A percentile compares a stretch with the other conserved stretches of the same genome.
Evolutionary conservation across 2,797 vertebrate species (phyloP).

Genomic region (Kryptopterus vitreolus): DNA sequence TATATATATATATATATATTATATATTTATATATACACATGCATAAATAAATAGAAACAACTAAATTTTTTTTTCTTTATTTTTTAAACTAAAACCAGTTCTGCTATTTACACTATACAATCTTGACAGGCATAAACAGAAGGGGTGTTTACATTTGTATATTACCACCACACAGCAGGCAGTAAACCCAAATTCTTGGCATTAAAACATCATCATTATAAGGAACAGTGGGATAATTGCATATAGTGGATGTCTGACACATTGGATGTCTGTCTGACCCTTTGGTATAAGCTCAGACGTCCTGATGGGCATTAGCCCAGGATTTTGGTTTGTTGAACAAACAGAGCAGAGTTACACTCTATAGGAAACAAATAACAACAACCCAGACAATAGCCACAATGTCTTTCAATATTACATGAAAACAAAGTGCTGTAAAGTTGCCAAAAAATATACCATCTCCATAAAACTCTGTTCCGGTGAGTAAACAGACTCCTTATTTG

Average conservation of each 20-base stretch:
- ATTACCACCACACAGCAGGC: slow-evolving; percentile 56
- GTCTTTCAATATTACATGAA: neutral
- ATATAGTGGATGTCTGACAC: neutral
- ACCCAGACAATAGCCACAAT: neutral
- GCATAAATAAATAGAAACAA: slow-evolving; percentile 65
- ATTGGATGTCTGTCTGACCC: neutral
- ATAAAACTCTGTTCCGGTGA: neutral
- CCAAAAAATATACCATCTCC: neutral
- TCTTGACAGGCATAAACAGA: slow-evolving; percentile 73
- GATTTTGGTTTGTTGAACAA: neutral
- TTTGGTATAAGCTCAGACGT: slow-evolving; percentile 5
- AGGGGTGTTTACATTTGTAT: slow-evolving; percentile 77
- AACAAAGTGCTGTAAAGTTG: neutral
- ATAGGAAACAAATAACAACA: neutral
- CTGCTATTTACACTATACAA: slow-evolving; percentile 82
- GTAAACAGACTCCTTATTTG: neutral
- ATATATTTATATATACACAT: neutral
- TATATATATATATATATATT: no score
- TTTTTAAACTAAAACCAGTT: slow-evolving; percentile 75
- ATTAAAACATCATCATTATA: neutral
- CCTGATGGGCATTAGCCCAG: neutral
- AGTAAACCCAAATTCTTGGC: neutral
- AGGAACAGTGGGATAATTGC: neutral
- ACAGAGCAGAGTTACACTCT: neutral
- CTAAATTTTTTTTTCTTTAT: slow-evolving; percentile 75